phyloP scores from a whole-genome alignment of 2,797 vertebrate genomes.

The Enoplosus armatus region DNA sequence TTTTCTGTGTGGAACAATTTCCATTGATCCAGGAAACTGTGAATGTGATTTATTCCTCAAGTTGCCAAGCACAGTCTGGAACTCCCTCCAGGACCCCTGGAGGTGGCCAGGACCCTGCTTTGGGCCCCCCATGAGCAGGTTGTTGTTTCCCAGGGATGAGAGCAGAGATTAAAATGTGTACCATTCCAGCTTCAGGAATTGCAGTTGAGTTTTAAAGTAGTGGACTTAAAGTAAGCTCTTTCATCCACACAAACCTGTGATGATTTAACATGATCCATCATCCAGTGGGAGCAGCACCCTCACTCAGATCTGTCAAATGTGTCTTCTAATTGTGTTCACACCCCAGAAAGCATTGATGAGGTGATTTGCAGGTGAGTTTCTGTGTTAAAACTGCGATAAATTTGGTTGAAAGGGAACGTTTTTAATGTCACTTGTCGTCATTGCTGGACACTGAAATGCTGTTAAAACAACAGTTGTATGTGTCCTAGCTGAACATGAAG shows the following conservation, averaged over 20 bases:
- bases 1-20: background rate
- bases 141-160: background rate
- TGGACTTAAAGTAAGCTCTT: background rate
- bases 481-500: background rate
- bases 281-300: too few relatives aligned
- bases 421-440: background rate
- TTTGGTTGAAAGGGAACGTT: too few relatives aligned
- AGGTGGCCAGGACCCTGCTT: background rate
- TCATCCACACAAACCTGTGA: background rate
- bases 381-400: too few relatives aligned
- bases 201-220: background rate
- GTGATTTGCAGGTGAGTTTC: too few relatives aligned
- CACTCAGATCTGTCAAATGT: background rate
- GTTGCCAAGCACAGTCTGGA: background rate
- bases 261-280: too few relatives aligned
- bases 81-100: background rate
- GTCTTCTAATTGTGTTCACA: background rate
- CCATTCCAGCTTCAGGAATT: background rate
- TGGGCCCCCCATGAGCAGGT: slow-evolving; percentile 1
- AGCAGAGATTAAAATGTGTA: background rate
- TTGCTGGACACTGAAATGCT: background rate
- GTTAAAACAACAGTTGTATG: background rate
- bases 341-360: background rate
- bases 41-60: slow-evolving; percentile 5
- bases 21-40: background rate